These are phyloP conservation scores for Theocolax elegans DNA, from an alignment of 1,140 invertebrate species.

Conservation along the genomic window DNA sequence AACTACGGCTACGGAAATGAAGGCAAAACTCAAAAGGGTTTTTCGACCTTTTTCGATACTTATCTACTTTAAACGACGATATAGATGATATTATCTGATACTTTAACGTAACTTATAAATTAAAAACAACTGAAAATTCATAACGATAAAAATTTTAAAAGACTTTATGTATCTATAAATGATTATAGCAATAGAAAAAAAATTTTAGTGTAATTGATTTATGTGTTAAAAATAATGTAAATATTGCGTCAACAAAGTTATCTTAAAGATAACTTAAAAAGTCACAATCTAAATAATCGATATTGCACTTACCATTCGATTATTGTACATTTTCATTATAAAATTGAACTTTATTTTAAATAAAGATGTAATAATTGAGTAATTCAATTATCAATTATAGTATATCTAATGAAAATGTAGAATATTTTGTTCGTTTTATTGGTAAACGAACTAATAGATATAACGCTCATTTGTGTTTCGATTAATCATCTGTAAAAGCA, in stretches of 20 bases:
- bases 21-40: not conserved
- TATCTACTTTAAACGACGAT: constrained; percentile 13
- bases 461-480: not conserved
- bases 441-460: not conserved
- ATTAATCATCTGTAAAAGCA: too few relatives aligned
- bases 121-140: not conserved
- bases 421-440: not conserved
- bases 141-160: not conserved
- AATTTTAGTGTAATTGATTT: not conserved
- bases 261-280: constrained; percentile 3
- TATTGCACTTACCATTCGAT: constrained; percentile 27
- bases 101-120: not conserved
- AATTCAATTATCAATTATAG: not conserved
- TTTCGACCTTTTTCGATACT: constrained; percentile 24
- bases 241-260: not conserved
- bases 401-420: not conserved
- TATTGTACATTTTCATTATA: not conserved
- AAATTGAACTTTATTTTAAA: not conserved
- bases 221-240: not conserved
- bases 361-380: not conserved
- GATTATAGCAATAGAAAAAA: not conserved
- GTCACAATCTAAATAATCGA: constrained; percentile 28
- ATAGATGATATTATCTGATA: not conserved
- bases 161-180: not conserved
- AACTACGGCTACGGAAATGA: constrained; percentile 31